phyloP scores from a whole-genome alignment of 1,140 invertebrate species.

The Phocides pigmalion region DNA sequence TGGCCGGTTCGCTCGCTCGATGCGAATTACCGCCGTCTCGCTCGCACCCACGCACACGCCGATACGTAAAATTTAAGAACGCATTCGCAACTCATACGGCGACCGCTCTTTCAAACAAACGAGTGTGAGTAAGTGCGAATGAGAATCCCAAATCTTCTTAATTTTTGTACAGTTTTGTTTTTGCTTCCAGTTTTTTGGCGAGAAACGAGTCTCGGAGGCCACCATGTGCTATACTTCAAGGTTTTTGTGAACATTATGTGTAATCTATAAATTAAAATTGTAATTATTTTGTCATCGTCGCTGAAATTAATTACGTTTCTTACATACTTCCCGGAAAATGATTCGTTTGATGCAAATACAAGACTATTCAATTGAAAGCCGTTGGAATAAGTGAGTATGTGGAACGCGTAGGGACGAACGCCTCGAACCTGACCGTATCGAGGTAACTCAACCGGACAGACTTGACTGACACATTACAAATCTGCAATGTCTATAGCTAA shows the following conservation, averaged over 20 bases:
- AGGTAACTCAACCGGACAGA: slow-evolving; percentile 79
- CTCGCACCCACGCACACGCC: slow-evolving; percentile 51
- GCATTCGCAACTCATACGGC: slow-evolving; percentile 59
- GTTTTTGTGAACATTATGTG: slow-evolving; percentile 38
- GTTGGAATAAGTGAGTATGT: slow-evolving; percentile 60
- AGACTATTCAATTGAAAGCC: slow-evolving; percentile 48
- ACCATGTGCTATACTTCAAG: slow-evolving; percentile 32
- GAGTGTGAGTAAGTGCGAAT: slow-evolving; percentile 75
- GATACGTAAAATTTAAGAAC: slow-evolving; percentile 52
- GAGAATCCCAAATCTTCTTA: slow-evolving; percentile 75
- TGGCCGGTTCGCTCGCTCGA: slow-evolving; percentile 77
- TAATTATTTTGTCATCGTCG: slow-evolving; percentile 3
- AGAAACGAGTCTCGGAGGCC: slow-evolving; percentile 44
- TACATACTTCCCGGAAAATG: not conserved
- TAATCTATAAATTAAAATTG: slow-evolving; percentile 29
- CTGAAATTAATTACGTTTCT: not conserved
- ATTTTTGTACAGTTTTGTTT: slow-evolving; percentile 66
- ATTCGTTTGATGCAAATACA: slow-evolving; percentile 4
- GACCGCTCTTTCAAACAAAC: slow-evolving; percentile 64
- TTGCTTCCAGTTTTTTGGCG: slow-evolving; percentile 49
- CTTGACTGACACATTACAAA: slow-evolving; percentile 67
- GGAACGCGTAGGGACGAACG: slow-evolving; percentile 65
- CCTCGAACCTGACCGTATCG: slow-evolving; percentile 75
- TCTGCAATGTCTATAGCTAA: slow-evolving; percentile 43
- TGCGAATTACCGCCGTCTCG: slow-evolving; percentile 71